Conservation (phyloP, 2,888 invertebrate genomes). For the Drosophila monieri region DNA sequence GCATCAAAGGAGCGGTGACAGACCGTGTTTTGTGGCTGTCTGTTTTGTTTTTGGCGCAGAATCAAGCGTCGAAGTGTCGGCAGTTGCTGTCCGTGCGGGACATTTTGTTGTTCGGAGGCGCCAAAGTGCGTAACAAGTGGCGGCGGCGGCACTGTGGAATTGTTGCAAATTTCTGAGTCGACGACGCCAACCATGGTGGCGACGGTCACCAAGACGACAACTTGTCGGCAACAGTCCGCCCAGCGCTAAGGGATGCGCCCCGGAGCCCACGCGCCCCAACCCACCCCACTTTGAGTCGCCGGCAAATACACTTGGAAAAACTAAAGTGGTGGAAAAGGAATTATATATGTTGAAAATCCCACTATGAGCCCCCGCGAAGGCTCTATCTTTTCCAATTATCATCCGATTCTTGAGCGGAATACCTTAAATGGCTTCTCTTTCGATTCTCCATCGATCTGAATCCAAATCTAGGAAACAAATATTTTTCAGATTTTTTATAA, state of each 20-base stretch:
- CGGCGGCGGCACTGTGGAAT: conserved; percentile 63
- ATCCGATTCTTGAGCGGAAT: background rate
- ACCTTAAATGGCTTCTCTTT: too few species aligned
- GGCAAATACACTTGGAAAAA: conserved; percentile 10
- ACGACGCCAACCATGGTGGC: conserved; percentile 54
- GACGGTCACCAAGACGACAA: conserved; percentile 57
- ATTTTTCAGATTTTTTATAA: too few species aligned
- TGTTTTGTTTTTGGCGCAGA: conserved; percentile 44
- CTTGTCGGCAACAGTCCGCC: conserved; percentile 73
- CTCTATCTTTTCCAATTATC: background rate
- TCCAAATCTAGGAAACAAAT: too few species aligned
- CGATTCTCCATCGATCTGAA: background rate
- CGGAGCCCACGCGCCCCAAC: conserved; percentile 33
- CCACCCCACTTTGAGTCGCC: conserved; percentile 9
- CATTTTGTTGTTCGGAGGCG: conserved; percentile 57
- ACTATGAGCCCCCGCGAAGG: too few species aligned
- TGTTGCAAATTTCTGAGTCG: conserved; percentile 63
- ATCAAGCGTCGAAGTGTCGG: conserved; percentile 42
- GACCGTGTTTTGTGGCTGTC: conserved; percentile 38
- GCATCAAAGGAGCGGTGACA: conserved; percentile 24
- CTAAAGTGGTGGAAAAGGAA: too few species aligned
- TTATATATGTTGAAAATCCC: too few species aligned
- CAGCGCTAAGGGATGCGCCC: conserved; percentile 55
- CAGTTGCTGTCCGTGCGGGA: conserved; percentile 19
- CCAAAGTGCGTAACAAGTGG: conserved; percentile 81